These are phyloP conservation scores for Sisyra terminalis DNA, from an alignment of 2,888 invertebrate genomes.

Conservation along the genomic window DNA sequence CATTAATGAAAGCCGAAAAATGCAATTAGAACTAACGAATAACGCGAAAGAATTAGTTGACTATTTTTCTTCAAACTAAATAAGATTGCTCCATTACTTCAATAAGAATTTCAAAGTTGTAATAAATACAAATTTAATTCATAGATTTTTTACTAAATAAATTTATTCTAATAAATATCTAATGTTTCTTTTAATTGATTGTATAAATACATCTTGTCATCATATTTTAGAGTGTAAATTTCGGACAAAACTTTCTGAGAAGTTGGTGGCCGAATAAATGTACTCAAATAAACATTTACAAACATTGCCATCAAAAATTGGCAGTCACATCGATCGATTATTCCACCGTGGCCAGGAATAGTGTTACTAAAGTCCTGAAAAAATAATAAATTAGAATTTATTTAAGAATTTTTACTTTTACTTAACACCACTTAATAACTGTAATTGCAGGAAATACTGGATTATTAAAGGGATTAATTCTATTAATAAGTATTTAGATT, in stretches of 20 bases:
- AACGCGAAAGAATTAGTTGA: no score
- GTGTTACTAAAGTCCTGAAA: slow-evolving; percentile 94
- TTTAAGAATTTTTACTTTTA: no score
- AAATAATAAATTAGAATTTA: slow-evolving; percentile 4
- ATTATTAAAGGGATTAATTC: no score
- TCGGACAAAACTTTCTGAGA: slow-evolving; percentile 89
- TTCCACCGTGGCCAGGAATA: slow-evolving; percentile 98
- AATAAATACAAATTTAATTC: no score
- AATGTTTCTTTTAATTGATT: slow-evolving; percentile 75
- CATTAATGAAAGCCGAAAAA: no score
- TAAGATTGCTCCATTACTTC: no score
- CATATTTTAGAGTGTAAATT: slow-evolving; percentile 82
- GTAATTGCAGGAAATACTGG: no score
- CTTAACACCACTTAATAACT: no score
- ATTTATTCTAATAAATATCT: slow-evolving; percentile 62
- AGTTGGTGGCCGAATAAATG: slow-evolving; percentile 91
- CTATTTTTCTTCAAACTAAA: no score
- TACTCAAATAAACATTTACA: slow-evolving; percentile 97
- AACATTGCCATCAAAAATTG: slow-evolving; percentile 99
- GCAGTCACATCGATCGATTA: slow-evolving; percentile 99
- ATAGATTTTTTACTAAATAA: slow-evolving; percentile 20
- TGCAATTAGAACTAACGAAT: no score
- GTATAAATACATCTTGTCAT: slow-evolving; percentile 88
- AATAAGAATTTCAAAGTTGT: no score
- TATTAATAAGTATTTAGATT: no score